These are phyloP conservation scores for Leptopilina boulardi DNA, from an alignment of 1,140 invertebrate species.

Conservation along the genomic window DNA sequence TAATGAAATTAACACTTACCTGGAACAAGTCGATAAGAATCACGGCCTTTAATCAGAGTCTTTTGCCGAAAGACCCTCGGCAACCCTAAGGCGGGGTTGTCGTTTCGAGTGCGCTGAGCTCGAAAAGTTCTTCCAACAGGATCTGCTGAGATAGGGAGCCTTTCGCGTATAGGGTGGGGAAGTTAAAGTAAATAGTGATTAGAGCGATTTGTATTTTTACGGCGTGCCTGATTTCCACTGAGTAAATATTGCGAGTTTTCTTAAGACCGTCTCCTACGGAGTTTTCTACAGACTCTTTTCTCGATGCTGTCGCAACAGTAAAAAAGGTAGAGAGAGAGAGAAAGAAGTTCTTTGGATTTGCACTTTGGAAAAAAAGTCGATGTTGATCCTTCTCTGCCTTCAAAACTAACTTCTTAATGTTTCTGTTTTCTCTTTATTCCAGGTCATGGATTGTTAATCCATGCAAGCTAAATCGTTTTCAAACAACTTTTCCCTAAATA, in stretches of 20 bases:
- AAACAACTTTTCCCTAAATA: background rate
- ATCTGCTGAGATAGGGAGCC: slow-evolving; percentile 35
- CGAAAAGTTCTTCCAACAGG: slow-evolving; percentile 52
- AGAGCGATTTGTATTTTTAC: slow-evolving; percentile 72
- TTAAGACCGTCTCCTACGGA: slow-evolving; percentile 59
- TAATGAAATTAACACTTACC: slow-evolving; percentile 57
- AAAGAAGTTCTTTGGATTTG: background rate
- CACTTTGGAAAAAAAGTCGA: slow-evolving; percentile 26
- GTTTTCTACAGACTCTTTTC: slow-evolving; percentile 4
- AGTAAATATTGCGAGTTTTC: slow-evolving; percentile 72
- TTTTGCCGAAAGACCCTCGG: slow-evolving; percentile 39
- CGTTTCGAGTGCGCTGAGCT: slow-evolving; percentile 49
- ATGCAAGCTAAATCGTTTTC: background rate
- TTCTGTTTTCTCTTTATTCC: background rate
- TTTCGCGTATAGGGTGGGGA: slow-evolving; percentile 50
- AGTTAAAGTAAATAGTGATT: slow-evolving; percentile 72
- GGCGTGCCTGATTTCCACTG: slow-evolving; percentile 69
- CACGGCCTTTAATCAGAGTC: slow-evolving; percentile 62
- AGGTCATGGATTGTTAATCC: slow-evolving; percentile 15
- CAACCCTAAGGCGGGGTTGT: slow-evolving; percentile 41
- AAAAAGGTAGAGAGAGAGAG: background rate
- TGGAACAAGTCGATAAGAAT: slow-evolving; percentile 47
- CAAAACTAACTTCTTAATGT: background rate
- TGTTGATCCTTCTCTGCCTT: slow-evolving; percentile 20
- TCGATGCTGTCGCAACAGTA: background rate